Evolutionary conservation across 1,140 invertebrate species (phyloP).

Genomic region (Drosophila trapezifrons): DNA sequence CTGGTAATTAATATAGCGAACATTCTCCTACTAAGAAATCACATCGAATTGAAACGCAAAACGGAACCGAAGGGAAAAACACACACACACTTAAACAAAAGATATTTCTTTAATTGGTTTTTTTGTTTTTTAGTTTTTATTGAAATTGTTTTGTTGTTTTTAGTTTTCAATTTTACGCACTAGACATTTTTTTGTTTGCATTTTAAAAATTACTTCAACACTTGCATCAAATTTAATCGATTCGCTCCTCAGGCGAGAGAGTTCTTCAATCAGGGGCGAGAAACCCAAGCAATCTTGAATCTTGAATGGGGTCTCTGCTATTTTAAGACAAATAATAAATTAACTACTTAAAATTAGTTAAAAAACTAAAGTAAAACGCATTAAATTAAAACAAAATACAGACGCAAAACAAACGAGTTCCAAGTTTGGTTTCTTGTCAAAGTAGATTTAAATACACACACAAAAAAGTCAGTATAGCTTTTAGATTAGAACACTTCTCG

Average conservation of each 20-base stretch:
- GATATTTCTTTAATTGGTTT: constrained; percentile 24
- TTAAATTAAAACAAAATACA: constrained; percentile 78
- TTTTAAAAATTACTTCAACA: constrained; percentile 70
- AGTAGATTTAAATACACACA: constrained; percentile 53
- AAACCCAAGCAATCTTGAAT: constrained; percentile 56
- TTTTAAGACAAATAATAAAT: constrained; percentile 77
- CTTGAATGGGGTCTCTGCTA: constrained; percentile 45
- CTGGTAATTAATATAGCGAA: constrained; percentile 47
- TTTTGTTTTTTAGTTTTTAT: constrained; percentile 45
- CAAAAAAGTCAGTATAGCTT: constrained; percentile 47
- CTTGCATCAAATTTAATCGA: constrained; percentile 52
- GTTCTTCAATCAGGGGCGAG: constrained; percentile 40
- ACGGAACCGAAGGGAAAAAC: constrained; percentile 33
- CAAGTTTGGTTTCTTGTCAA: constrained; percentile 58
- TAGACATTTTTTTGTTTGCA: constrained; percentile 62
- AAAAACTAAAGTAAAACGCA: constrained; percentile 78
- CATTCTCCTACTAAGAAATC: constrained; percentile 58
- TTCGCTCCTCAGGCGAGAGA: constrained; percentile 42
- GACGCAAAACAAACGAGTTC: constrained; percentile 66
- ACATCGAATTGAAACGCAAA: constrained; percentile 46
- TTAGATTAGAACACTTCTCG: constrained; percentile 50
- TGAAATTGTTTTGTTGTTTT: constrained; percentile 54
- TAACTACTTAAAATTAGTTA: constrained; percentile 83
- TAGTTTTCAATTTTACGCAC: constrained; percentile 67
- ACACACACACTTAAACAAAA: constrained; percentile 34